phyloP scores from a whole-genome alignment of 92 coral and sea anemone species.

The Galaxea fascicularis region DNA sequence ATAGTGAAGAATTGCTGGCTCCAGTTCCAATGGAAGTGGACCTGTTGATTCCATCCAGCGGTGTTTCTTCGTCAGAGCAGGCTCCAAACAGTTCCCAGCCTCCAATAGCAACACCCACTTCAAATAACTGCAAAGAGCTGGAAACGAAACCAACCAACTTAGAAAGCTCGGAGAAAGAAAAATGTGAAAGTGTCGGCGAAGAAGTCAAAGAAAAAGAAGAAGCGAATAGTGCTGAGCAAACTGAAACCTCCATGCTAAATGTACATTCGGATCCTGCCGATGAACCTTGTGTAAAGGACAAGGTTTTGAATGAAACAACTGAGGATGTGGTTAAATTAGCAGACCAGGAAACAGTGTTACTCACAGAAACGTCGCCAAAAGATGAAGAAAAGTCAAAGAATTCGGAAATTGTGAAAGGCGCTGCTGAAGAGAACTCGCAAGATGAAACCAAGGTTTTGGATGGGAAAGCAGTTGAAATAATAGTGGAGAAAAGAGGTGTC shows the following conservation, averaged over 20 bases:
- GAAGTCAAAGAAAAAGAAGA: conserved; percentile 5
- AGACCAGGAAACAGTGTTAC: conserved; percentile 2
- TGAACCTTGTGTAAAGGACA: not conserved
- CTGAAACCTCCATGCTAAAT: not conserved
- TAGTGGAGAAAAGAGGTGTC: not conserved
- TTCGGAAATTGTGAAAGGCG: not conserved
- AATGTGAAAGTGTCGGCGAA: not conserved
- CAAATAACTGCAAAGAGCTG: not conserved
- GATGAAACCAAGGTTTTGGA: not conserved
- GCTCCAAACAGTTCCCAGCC: conserved; percentile 25
- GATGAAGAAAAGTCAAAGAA: not conserved
- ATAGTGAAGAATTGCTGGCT: not conserved
- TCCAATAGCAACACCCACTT: not conserved
- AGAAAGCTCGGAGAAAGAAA: conserved; percentile 1
- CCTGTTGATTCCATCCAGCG: conserved; percentile 2
- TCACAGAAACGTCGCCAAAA: conserved; percentile 6
- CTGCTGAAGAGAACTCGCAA: not conserved
- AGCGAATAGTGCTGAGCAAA: not conserved
- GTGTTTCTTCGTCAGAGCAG: conserved; percentile 24
- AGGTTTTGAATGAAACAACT: not conserved
- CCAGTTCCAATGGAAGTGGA: conserved; percentile 33
- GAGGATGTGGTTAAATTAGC: not conserved
- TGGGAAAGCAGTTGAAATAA: not conserved
- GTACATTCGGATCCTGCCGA: not conserved
- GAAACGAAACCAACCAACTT: not conserved